Percentiles rank a stretch among this genome's conserved stretches.
phyloP scores from a whole-genome alignment of 2,888 invertebrate species.

The Clunio marinus region DNA sequence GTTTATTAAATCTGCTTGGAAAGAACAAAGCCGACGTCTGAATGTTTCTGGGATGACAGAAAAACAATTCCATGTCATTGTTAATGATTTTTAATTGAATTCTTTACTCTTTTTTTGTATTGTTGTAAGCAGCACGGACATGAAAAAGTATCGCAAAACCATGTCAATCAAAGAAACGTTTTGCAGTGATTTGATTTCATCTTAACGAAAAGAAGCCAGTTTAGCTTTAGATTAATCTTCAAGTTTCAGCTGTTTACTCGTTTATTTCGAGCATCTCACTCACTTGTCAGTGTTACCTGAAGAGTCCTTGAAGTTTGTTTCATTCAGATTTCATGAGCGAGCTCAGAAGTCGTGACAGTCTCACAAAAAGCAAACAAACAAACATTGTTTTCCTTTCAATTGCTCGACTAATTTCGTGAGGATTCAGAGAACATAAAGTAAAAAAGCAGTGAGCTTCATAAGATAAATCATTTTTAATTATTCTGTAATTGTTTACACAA shows the following conservation, averaged over 20 bases:
- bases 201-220: too few species aligned
- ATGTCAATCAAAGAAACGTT: conserved; percentile 2
- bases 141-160: not conserved
- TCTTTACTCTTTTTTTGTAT: not conserved
- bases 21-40: too few species aligned
- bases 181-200: not conserved
- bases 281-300: not conserved
- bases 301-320: not conserved
- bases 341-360: not conserved
- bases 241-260: not conserved
- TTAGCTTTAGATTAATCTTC: not conserved
- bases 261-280: not conserved
- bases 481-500: conserved; percentile 26
- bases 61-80: conserved; percentile 5
- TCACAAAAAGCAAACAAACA: not conserved
- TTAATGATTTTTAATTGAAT: conserved; percentile 22
- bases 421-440: not conserved
- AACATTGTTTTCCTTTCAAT: not conserved
- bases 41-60: not conserved
- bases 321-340: not conserved
- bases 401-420: too few species aligned
- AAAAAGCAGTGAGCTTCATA: not conserved
- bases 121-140: not conserved
- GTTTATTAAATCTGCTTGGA: too few species aligned
- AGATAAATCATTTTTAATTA: conserved; percentile 32